Conservation (phyloP, 2,797 vertebrate species). For the Acestrorhynchus altus region DNA sequence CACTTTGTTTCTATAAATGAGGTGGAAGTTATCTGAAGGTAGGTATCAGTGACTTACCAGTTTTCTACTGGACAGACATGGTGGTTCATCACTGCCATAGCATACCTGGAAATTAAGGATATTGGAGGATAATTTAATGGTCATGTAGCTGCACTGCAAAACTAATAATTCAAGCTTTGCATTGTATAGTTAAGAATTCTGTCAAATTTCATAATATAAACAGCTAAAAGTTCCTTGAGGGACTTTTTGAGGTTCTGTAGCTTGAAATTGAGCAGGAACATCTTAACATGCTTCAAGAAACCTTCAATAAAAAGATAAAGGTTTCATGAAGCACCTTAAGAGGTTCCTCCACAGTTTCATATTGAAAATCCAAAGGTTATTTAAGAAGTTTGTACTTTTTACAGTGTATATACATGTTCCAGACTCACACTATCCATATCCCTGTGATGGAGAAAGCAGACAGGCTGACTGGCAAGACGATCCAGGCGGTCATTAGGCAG, state of each 20-base stretch:
- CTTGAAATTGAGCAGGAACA: too few relatives aligned
- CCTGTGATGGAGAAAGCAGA: slow-evolving; percentile 94
- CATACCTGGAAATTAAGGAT: slow-evolving; percentile 77
- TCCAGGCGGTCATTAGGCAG: slow-evolving; percentile 96
- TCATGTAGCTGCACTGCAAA: not conserved
- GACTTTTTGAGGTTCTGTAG: too few relatives aligned
- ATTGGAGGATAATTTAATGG: not conserved
- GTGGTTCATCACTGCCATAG: slow-evolving; percentile 95
- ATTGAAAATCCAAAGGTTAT: too few relatives aligned
- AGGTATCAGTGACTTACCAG: slow-evolving; percentile 77
- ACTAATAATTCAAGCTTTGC: not conserved
- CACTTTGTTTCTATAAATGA: not conserved
- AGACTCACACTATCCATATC: slow-evolving; percentile 95
- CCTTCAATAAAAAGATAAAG: too few relatives aligned
- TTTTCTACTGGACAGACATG: slow-evolving; percentile 95
- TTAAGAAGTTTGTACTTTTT: too few relatives aligned
- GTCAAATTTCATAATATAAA: not conserved
- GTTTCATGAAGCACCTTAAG: too few relatives aligned
- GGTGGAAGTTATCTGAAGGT: not conserved
- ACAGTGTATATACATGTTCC: not conserved
- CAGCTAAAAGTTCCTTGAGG: too few relatives aligned
- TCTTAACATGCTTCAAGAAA: too few relatives aligned
- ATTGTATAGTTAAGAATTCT: too few relatives aligned
- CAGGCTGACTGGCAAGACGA: slow-evolving; percentile 93
- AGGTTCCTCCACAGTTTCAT: too few relatives aligned